Conservation (phyloP, 2,888 invertebrate genomes). For the Tinea pellionella region DNA sequence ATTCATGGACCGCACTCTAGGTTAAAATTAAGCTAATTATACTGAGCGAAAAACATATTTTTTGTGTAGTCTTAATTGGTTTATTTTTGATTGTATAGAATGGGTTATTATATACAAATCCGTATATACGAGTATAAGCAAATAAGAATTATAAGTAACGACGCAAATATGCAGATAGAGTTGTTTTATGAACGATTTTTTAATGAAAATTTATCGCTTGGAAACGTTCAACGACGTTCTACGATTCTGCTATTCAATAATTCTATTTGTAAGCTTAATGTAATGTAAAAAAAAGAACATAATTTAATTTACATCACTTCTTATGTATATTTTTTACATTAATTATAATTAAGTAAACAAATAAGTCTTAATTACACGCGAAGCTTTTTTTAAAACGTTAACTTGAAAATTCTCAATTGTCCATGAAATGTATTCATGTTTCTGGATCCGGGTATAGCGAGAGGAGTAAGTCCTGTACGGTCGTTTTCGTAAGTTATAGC, state of each 20-base stretch:
- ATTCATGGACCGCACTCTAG: no score
- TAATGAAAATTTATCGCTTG: constrained; percentile 65
- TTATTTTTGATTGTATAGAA: neutral
- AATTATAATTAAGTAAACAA: neutral
- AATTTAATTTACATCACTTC: neutral
- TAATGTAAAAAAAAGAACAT: constrained; percentile 4
- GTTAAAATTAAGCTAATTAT: no score
- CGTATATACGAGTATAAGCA: neutral
- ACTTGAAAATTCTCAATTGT: no score
- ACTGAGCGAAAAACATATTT: no score
- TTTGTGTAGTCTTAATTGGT: no score
- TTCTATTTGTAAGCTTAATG: constrained; percentile 12
- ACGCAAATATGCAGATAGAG: constrained; percentile 54
- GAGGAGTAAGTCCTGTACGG: no score
- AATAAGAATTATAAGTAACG: constrained; percentile 23
- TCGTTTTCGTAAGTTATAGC: no score
- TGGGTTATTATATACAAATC: neutral
- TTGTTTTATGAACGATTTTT: constrained; percentile 53
- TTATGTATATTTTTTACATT: neutral
- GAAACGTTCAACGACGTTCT: constrained; percentile 53
- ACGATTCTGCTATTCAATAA: constrained; percentile 25
- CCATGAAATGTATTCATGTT: no score
- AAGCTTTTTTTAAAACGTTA: no score
- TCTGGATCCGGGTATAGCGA: no score
- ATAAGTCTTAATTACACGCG: neutral